Evolutionary conservation across 2,888 invertebrate species (phyloP).

Genomic region (Dermolepida albohirtum): DNA sequence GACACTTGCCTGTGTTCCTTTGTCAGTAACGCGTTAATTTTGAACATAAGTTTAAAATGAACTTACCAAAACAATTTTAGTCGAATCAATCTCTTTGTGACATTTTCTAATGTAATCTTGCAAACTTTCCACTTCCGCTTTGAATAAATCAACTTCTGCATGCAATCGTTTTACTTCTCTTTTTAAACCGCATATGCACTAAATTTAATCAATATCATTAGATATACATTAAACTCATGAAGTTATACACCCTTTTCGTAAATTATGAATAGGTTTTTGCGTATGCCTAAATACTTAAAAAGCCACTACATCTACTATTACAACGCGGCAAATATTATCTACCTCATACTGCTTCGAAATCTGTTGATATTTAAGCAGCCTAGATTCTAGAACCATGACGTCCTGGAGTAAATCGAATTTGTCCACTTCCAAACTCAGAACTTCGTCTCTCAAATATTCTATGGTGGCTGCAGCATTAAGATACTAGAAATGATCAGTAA

Average conservation of each 20-base stretch:
- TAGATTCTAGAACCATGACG: slow-evolving; percentile 57
- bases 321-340: neutral
- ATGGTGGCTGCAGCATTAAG: slow-evolving; percentile 45
- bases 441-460: slow-evolving; percentile 57
- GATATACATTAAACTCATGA: too few relatives aligned
- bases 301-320: slow-evolving; percentile 1
- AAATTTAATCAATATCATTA: slow-evolving; percentile 21
- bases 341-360: slow-evolving; percentile 50
- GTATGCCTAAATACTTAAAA: neutral
- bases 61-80: slow-evolving; percentile 48
- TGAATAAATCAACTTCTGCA: slow-evolving; percentile 42
- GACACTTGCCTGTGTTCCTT: too few relatives aligned
- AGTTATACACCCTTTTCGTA: too few relatives aligned
- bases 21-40: too few relatives aligned
- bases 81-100: slow-evolving; percentile 43
- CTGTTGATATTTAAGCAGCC: slow-evolving; percentile 59
- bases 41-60: too few relatives aligned
- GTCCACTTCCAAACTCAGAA: slow-evolving; percentile 60
- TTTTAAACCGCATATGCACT: slow-evolving; percentile 41
- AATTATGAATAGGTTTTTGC: too few relatives aligned
- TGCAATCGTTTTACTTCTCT: slow-evolving; percentile 42
- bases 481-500: slow-evolving; percentile 44
- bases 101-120: slow-evolving; percentile 45
- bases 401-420: slow-evolving; percentile 61
- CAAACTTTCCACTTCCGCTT: slow-evolving; percentile 44